Base-by-base conservation (phyloP, 2,797 vertebrate genomes). In the Neoniphon sammara region DNA sequence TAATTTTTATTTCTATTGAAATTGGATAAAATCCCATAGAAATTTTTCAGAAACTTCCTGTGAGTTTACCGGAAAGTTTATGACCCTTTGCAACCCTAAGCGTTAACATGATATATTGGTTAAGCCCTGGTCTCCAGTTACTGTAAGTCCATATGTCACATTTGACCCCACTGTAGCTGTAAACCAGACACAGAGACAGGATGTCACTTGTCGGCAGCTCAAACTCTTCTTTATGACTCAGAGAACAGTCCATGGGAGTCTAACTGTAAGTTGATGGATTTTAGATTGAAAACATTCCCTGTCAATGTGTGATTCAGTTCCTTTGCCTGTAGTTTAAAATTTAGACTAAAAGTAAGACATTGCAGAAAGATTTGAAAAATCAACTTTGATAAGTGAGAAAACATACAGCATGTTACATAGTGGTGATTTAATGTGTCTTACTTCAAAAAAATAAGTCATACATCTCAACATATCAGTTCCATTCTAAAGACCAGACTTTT, bases 71-170 rank as follows among this genome's bases (percentile, higher is more conserved):
- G 31, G 31, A 34, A 34, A 34, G 7, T 34, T 8, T 34, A 5
- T 6, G 31, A 34, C 7, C 31, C 5, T 34, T 34, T 34, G 31
- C 81, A 75, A 78, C 55, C 54, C 80, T 66, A 58, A 36, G 54
- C 30, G 58, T 73, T 75, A 83, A 82, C 79, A 80, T 80, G 77
- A 65, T 80, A 66, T 46, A 81, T 42, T 66, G 63, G 75, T 82
- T 76, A 86, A 82, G 21, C 15, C 44, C 36, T 75, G 73, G 84
- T 88, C 76, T 78, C 54, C 69, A 61, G 78, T 90, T 89, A 89
- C 87, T 73, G 87, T 89, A 87, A 87, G 86, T 78, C 60, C 73
- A 65, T 81, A 78, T 83, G 78, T 84, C 77, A 80, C 83, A 77
- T 83, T 80, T 81, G 77, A 84, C 74, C 73, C 23, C 74, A 56